Evolutionary conservation across 2,888 invertebrate genomes (phyloP).

Genomic region (Dichetophora obliterata): DNA sequence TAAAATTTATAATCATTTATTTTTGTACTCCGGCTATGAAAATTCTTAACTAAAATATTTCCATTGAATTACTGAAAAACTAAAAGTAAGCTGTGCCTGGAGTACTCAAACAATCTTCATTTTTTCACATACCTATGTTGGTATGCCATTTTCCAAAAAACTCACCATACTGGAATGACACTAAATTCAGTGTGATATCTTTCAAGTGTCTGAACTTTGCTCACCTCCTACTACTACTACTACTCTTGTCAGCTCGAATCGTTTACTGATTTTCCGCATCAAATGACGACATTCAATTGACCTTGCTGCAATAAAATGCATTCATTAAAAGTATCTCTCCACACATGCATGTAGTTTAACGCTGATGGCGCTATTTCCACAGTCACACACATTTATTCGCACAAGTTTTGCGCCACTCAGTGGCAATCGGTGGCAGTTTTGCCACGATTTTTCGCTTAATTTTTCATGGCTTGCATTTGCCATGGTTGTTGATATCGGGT

Average conservation of each 20-base stretch:
- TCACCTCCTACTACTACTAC: background rate
- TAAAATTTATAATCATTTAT: too few relatives aligned
- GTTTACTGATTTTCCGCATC: background rate
- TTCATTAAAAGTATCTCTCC: background rate
- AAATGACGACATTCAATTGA: constrained; percentile 23
- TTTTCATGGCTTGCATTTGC: background rate
- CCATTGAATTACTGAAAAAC: too few relatives aligned
- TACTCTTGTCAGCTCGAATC: too few relatives aligned
- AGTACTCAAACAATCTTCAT: too few relatives aligned
- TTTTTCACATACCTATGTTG: too few relatives aligned
- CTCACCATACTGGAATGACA: too few relatives aligned
- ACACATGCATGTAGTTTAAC: background rate
- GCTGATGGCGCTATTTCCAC: background rate
- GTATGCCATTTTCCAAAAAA: too few relatives aligned
- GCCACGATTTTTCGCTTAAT: constrained; percentile 14
- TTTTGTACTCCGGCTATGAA: too few relatives aligned
- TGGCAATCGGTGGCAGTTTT: constrained; percentile 16
- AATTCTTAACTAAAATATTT: too few relatives aligned
- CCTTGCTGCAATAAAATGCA: constrained; percentile 27
- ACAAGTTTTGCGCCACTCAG: background rate
- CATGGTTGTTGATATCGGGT: constrained; percentile 3
- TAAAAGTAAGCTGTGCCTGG: too few relatives aligned
- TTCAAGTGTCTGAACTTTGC: constrained; percentile 9
- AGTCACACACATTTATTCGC: background rate
- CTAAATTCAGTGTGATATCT: background rate